Conservation (phyloP, 1,140 invertebrate genomes). For the Aphaenogaster floridana region DNA sequence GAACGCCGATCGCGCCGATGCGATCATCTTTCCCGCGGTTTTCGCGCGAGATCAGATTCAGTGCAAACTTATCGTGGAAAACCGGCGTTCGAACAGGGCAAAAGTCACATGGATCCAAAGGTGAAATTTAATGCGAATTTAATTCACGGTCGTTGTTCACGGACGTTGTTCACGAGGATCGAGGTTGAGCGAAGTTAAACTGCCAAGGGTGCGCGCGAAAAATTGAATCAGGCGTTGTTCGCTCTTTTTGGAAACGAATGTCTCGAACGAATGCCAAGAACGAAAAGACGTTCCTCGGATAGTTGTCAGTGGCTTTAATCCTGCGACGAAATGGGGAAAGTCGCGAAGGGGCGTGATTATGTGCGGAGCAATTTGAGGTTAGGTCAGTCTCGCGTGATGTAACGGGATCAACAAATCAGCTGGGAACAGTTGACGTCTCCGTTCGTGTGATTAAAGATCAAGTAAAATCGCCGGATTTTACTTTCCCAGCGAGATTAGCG, state of each 20-base stretch:
- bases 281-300: background rate
- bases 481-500: background rate
- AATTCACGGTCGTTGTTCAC: background rate
- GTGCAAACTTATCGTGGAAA: background rate
- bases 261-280: background rate
- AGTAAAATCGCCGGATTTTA: background rate
- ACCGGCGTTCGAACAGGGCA: background rate
- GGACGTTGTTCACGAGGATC: background rate
- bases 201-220: background rate
- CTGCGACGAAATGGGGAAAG: background rate
- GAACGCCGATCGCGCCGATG: background rate
- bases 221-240: background rate
- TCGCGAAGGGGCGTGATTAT: background rate
- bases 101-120: background rate
- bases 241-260: background rate
- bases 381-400: background rate
- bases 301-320: background rate
- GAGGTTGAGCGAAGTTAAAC: background rate
- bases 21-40: background rate
- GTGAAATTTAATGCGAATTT: background rate
- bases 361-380: background rate
- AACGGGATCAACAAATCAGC: background rate
- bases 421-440: conserved; percentile 2
- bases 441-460: background rate
- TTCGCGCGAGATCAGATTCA: background rate